phyloP scores from a whole-genome alignment of 2,113 vertebrate species.

The Manacus vitellinus region DNA sequence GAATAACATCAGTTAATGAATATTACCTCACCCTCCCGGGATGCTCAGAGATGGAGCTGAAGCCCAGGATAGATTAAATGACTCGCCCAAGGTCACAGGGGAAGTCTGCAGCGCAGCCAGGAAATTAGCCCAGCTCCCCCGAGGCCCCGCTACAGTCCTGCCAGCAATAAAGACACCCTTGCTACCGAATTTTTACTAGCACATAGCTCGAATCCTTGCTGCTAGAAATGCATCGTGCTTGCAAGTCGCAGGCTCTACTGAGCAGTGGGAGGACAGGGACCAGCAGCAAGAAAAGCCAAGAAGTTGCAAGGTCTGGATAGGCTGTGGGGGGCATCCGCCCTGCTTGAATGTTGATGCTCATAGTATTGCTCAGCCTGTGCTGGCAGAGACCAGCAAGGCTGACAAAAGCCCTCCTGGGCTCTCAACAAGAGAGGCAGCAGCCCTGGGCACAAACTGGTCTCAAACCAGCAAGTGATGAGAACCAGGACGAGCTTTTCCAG shows the following conservation, averaged over 20 bases:
- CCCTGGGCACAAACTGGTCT: background rate
- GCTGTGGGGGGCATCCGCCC: background rate
- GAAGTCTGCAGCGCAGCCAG: slow-evolving; percentile 44
- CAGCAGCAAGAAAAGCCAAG: background rate
- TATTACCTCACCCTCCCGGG: slow-evolving; percentile 49
- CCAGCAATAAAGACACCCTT: slow-evolving; percentile 55
- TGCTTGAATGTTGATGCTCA: background rate
- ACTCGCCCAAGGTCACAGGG: slow-evolving; percentile 59
- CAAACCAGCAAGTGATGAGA: background rate
- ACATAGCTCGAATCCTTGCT: background rate
- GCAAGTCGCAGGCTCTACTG: background rate
- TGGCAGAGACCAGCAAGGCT: background rate
- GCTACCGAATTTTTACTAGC: slow-evolving; percentile 17
- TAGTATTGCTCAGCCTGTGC: background rate
- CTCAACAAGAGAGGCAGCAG: background rate
- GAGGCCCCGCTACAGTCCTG: background rate
- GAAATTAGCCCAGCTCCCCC: slow-evolving; percentile 55
- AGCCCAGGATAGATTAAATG: slow-evolving; percentile 61
- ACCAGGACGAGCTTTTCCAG: background rate
- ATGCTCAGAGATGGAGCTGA: slow-evolving; percentile 30
- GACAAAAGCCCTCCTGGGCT: background rate
- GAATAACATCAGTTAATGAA: slow-evolving; percentile 60
- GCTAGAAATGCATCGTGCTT: background rate
- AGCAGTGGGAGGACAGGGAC: background rate
- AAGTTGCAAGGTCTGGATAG: background rate